These are phyloP conservation scores for Verasper variegatus DNA, from an alignment of 2,113 vertebrate species.

Conservation along the genomic window DNA sequence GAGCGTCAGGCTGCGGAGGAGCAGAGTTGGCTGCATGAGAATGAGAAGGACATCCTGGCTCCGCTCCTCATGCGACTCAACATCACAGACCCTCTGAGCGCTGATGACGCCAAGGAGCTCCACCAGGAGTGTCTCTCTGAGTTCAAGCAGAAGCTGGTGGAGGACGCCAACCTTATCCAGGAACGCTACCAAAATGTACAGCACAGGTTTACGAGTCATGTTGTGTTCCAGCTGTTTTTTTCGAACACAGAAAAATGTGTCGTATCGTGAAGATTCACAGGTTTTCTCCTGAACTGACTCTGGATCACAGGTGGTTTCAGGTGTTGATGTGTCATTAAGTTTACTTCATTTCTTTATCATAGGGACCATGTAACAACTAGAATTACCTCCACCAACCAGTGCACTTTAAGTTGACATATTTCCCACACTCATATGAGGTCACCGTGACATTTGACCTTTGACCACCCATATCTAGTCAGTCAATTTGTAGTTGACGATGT, in stretches of 20 bases:
- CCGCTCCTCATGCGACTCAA: slow-evolving; percentile 79
- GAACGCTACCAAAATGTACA: slow-evolving; percentile 84
- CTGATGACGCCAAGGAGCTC: slow-evolving; percentile 71
- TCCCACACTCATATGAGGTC: no score
- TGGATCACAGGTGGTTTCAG: no score
- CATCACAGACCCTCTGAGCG: slow-evolving; percentile 63
- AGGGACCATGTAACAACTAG: no score
- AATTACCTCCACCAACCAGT: no score
- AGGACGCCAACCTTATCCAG: slow-evolving; percentile 85
- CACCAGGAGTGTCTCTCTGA: slow-evolving; percentile 78
- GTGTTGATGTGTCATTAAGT: no score
- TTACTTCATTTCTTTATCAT: no score
- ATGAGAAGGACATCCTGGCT: slow-evolving; percentile 84
- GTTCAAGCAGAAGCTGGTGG: slow-evolving; percentile 77
- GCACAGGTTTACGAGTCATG: neutral
- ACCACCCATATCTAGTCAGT: no score
- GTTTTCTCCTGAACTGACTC: no score
- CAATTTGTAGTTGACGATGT: no score
- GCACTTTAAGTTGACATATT: no score
- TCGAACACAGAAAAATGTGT: neutral
- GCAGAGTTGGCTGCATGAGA: slow-evolving; percentile 65
- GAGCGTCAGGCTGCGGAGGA: slow-evolving; percentile 76
- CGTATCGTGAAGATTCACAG: no score
- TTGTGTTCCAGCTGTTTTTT: neutral
- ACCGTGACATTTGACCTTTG: no score